These are phyloP conservation scores for Theristicus caerulescens DNA, from an alignment of 2,113 vertebrate species.

Conservation along the genomic window DNA sequence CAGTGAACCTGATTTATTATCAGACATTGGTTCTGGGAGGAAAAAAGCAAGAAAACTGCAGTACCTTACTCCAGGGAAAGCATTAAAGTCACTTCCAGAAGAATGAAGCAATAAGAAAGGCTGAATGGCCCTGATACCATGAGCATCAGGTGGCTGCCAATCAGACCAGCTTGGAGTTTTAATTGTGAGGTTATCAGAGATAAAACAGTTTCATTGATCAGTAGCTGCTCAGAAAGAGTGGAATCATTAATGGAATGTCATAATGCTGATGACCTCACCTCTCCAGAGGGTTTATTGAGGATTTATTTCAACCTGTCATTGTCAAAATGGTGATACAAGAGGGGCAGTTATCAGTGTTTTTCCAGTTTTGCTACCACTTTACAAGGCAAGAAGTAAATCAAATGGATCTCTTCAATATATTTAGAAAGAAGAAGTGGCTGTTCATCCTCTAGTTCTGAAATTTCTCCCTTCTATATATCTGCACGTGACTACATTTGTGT, in stretches of 20 bases:
- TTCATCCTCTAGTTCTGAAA: background rate
- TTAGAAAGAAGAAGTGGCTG: background rate
- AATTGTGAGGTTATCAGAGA: background rate
- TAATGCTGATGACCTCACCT: background rate
- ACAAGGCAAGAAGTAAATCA: background rate
- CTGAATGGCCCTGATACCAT: background rate
- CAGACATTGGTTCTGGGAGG: background rate
- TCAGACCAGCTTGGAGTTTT: background rate
- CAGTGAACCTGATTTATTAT: background rate
- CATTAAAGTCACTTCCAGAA: background rate
- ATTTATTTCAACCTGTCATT: background rate
- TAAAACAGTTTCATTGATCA: background rate
- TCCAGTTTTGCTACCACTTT: background rate
- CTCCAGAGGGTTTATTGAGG: background rate
- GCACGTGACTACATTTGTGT: background rate
- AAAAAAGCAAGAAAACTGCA: background rate
- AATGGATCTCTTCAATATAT: background rate
- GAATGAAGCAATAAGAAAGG: background rate
- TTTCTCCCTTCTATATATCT: background rate
- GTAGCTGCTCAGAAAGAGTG: accelerated
- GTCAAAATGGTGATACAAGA: background rate
- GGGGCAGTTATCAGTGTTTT: background rate
- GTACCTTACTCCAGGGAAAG: background rate
- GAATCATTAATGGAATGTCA: background rate
- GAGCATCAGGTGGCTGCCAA: background rate